phyloP scores from a whole-genome alignment of 2,113 vertebrate species.

The Percina caprodes region DNA sequence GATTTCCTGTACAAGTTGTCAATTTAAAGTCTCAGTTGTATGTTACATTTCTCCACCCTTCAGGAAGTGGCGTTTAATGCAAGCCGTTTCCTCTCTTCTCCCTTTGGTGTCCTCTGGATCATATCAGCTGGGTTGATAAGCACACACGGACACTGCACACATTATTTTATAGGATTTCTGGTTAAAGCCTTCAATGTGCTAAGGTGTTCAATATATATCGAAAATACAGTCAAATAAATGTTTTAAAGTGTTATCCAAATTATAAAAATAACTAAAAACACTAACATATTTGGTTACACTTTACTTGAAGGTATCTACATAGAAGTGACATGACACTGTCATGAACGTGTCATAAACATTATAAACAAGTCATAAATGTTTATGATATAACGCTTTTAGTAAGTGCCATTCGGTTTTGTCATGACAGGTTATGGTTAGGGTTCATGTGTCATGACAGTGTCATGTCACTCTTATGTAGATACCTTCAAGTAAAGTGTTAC shows the following conservation, averaged over 20 bases:
- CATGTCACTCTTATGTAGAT: too few relatives aligned
- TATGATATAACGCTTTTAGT: too few relatives aligned
- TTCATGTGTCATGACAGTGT: too few relatives aligned
- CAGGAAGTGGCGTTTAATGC: not conserved
- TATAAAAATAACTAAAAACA: not conserved
- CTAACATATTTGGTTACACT: not conserved
- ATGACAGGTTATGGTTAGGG: too few relatives aligned
- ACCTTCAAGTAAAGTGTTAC: too few relatives aligned
- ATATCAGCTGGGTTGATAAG: slow-evolving; percentile 36
- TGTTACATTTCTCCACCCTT: not conserved
- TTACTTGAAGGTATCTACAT: too few relatives aligned
- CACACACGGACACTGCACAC: not conserved
- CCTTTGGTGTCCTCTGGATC: slow-evolving; percentile 38
- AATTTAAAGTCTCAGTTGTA: slow-evolving; percentile 2
- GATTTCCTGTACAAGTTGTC: not conserved
- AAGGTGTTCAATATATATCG: not conserved
- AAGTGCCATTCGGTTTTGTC: too few relatives aligned
- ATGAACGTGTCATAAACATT: too few relatives aligned
- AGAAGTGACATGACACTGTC: too few relatives aligned
- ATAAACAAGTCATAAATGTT: too few relatives aligned
- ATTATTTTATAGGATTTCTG: not conserved
- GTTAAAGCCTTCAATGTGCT: not conserved
- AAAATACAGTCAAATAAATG: not conserved
- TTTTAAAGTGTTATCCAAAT: not conserved
- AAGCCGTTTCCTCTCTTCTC: slow-evolving; percentile 51